These are phyloP conservation scores for Drosophila neutralis DNA, from an alignment of 2,888 invertebrate genomes.

Conservation along the genomic window DNA sequence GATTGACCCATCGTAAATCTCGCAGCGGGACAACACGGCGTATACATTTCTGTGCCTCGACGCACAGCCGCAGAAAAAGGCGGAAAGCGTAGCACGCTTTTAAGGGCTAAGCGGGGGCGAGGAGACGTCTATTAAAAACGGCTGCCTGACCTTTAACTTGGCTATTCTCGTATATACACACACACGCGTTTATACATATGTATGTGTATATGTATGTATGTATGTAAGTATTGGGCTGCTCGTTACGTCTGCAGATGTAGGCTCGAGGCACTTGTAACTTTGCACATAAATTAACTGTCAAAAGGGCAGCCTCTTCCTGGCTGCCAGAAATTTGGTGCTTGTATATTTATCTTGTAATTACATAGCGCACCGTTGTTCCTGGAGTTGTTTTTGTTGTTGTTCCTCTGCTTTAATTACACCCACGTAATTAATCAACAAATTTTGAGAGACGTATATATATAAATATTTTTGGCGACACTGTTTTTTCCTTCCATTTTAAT, in stretches of 20 bases:
- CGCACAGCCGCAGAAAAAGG: slow-evolving; percentile 35
- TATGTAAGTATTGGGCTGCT: slow-evolving; percentile 34
- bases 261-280: slow-evolving; percentile 77
- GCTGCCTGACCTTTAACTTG: slow-evolving; percentile 55
- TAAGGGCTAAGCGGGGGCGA: slow-evolving; percentile 6
- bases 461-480: slow-evolving; percentile 5
- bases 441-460: slow-evolving; percentile 8
- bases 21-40: slow-evolving; percentile 56
- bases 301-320: slow-evolving; percentile 55
- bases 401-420: slow-evolving; percentile 65
- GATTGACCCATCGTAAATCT: slow-evolving; percentile 77
- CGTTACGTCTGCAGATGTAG: slow-evolving; percentile 48
- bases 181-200: slow-evolving; percentile 4
- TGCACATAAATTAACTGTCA: slow-evolving; percentile 79
- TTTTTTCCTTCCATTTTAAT: neutral
- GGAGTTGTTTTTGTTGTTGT: slow-evolving; percentile 17
- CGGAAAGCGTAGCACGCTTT: slow-evolving; percentile 37
- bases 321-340: slow-evolving; percentile 52
- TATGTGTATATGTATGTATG: slow-evolving; percentile 6
- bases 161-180: slow-evolving; percentile 33
- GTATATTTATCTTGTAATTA: slow-evolving; percentile 74
- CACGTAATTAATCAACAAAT: slow-evolving; percentile 71
- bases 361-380: slow-evolving; percentile 48
- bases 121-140: slow-evolving; percentile 52
- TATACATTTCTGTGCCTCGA: slow-evolving; percentile 47